Base-by-base conservation (phyloP, 35 echinoderm and acorn worm species). In the Anneissia japonica region DNA sequence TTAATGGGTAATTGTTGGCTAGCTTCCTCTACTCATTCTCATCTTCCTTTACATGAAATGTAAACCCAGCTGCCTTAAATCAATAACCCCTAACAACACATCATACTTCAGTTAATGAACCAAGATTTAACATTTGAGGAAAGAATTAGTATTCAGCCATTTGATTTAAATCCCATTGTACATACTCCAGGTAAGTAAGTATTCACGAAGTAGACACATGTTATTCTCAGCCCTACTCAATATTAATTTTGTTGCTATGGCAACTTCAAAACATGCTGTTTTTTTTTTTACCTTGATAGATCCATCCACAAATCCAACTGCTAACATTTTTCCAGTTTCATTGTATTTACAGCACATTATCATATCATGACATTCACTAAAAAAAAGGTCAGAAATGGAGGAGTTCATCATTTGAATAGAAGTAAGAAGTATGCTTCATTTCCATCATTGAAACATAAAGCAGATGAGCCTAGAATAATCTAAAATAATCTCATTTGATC, bases 271-370 rank as follows among this genome's bases (percentile, higher is more conserved):
- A 19, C 1, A 38, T 23, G 14, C 2, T 23, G 0, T 12, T n/a
- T 33, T 74, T 46, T 31, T 38, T 29, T 41, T 86, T 76, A 99
- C 96, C 92, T 94, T 91, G 34, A 99, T 90, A 31, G 88, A 81
- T 31, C 96, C 96, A 55, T 99, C 92, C 10, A 91, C 89, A 46
- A 86, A 79, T 79, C 96, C 96, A 28, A 89, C 89, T 37, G 96
- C 96, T 3, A 99, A 34, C 37, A 99, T 26, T 17, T 89, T 88
- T 34, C 92, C 89, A 55, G 89, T 87, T 82, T 99, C 96, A 89
- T 84, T 99, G 84, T 99, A 99, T 26, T 73, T 81, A 40, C 96
- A 99, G 55, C 96, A 99, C 96, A 99, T 94, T 12, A 99, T 79
- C 35, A 91, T 92, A 34, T 89, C 76, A 32, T 78, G 73, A 39